Base-by-base conservation (phyloP, 1,140 invertebrate species). In the Hetaerina americana region DNA sequence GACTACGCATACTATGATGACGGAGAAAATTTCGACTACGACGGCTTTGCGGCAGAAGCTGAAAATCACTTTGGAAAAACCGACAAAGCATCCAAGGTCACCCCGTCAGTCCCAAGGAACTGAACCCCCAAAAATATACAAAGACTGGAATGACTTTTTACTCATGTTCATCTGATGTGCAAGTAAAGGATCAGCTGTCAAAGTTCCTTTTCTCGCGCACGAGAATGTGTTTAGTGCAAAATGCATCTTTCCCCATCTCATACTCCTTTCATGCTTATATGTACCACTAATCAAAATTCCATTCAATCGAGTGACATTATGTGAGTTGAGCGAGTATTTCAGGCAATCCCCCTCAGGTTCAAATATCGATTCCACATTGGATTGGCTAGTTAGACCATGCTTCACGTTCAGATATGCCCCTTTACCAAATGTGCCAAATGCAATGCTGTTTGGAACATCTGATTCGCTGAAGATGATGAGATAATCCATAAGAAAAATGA, bases 1-100 rank as follows among this genome's bases (percentile, higher is more conserved):
- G 81, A 83, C 75, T 83, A 83, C 26, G 81, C 81, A 0, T 83
- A 82, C 71, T 81, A 82, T 29, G 82, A 81, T 66, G 77, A 77
- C 0, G 80, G 79, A 28, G 77, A 77, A 18, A 28, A 12, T 8
- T 70, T 81, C 0, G 81, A 82, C 69, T 82, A 83, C 72, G 82
- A 83, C 25, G 79, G 77, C 22, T 75, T 82, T 26, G 82, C 82
- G 27, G 40, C 40, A 18, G 40, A 57, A n/a, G 40, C 40, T 3
- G 40, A 57, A 12, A n/a, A 3, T 57, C 40, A 57, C 10, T 57
- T 57, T 12, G 40, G 40, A 5, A 57, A 57, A 57, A 57, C 40
- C 2, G 22, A 57, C 1, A 57, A 57, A 10, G 40, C 15, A 57
- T 57, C 40, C 3, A 57, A 12, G 22, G 40, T 57, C 3, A 57